A percentile compares a stretch with the other conserved stretches of the same genome.
phyloP scores from a whole-genome alignment of 2,888 invertebrate species.

The Hermodice carunculata region DNA sequence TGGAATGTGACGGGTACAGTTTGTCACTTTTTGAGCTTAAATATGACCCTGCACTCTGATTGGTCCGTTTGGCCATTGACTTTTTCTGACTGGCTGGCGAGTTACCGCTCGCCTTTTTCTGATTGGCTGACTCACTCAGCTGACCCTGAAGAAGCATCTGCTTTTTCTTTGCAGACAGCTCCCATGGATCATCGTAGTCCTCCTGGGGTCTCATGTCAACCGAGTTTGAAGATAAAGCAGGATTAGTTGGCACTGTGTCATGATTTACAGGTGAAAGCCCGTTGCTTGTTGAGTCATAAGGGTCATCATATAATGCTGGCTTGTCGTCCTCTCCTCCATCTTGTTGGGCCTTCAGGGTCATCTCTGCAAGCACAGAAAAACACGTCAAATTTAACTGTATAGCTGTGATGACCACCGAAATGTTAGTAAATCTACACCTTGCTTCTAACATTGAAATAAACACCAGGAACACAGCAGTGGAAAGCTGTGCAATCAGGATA shows the following conservation, averaged over 20 bases:
- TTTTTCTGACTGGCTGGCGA: slow-evolving; percentile 8
- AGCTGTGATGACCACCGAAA: too few relatives aligned
- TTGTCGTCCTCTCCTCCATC: too few relatives aligned
- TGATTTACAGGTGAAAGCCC: neutral
- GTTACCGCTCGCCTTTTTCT: slow-evolving; percentile 15
- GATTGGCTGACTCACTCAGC: slow-evolving; percentile 8
- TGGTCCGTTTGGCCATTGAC: neutral
- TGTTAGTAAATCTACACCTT: too few relatives aligned
- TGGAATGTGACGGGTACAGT: too few relatives aligned
- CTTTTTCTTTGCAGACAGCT: slow-evolving; percentile 29
- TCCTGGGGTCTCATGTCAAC: slow-evolving; percentile 29
- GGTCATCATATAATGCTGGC: slow-evolving; percentile 22
- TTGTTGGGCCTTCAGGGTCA: too few relatives aligned
- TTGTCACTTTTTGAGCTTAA: too few relatives aligned
- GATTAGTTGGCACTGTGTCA: neutral
- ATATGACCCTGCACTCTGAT: neutral
- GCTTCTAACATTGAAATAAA: too few relatives aligned
- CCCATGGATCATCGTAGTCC: slow-evolving; percentile 39
- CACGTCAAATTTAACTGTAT: too few relatives aligned
- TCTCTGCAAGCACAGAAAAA: too few relatives aligned
- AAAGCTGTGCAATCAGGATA: too few relatives aligned
- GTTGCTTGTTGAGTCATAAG: slow-evolving; percentile 9
- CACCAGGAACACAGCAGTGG: too few relatives aligned
- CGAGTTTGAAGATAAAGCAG: neutral
- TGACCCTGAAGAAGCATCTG: slow-evolving; percentile 17